A percentile compares a stretch with the other conserved stretches of the same genome.
These are phyloP conservation scores for Brachycybe producta DNA, from an alignment of 2,888 invertebrate species.

Conservation along the genomic window DNA sequence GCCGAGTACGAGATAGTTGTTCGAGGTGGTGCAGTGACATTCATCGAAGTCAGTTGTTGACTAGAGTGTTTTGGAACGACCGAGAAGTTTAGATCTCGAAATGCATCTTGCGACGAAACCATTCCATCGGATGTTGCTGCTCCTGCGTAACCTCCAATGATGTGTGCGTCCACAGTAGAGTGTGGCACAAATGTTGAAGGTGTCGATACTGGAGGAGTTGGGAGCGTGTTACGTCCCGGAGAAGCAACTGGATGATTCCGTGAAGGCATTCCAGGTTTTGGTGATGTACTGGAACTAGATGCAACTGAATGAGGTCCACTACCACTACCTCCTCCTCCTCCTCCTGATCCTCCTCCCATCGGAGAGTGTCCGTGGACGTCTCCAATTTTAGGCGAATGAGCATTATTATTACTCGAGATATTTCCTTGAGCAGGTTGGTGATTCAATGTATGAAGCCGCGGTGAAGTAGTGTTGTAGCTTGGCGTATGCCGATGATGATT, in stretches of 20 bases:
- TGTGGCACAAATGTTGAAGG: constrained; percentile 13
- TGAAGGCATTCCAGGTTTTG: constrained; percentile 3
- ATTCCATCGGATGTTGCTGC: not conserved
- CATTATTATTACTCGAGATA: not conserved
- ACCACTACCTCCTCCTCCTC: not conserved
- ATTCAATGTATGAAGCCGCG: constrained; percentile 9
- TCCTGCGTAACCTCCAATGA: constrained; percentile 4
- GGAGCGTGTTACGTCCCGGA: not conserved
- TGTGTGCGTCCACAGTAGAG: not conserved
- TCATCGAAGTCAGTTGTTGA: constrained; percentile 3
- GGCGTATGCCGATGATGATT: constrained; percentile 1
- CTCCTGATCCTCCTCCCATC: too few species aligned
- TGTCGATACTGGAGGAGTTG: constrained; percentile 7
- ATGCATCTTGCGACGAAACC: not conserved
- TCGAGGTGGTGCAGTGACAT: constrained; percentile 7
- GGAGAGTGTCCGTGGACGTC: constrained; percentile 8
- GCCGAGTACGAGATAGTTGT: constrained; percentile 20
- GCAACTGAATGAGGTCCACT: not conserved
- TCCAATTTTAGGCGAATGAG: constrained; percentile 2
- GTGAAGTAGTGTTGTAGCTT: not conserved
- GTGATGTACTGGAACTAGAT: not conserved
- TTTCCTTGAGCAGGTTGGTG: constrained; percentile 7
- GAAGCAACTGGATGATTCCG: constrained; percentile 4
- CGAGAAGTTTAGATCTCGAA: not conserved
- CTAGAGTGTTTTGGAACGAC: constrained; percentile 10